These are phyloP conservation scores for Dermatemys mawii DNA, from an alignment of 2,113 vertebrate species.

Conservation along the genomic window DNA sequence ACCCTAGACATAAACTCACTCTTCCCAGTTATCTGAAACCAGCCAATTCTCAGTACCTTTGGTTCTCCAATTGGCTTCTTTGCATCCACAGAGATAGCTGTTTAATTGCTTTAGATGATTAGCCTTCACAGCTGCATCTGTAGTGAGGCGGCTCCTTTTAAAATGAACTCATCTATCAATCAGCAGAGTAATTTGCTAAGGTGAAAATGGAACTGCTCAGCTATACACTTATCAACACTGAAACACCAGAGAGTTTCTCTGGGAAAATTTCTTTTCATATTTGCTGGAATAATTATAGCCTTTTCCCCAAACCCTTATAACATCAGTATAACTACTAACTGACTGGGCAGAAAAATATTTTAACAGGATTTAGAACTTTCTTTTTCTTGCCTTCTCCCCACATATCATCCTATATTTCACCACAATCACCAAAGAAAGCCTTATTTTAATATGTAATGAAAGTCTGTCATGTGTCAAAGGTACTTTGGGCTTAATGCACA, in stretches of 20 bases:
- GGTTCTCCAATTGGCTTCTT: conserved; percentile 50
- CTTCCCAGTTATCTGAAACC: conserved; percentile 59
- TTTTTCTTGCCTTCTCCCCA: not conserved
- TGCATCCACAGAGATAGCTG: conserved; percentile 69
- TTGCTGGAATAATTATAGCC: conserved; percentile 3
- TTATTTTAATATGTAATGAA: not conserved
- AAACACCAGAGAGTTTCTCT: not conserved
- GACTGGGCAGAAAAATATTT: not conserved
- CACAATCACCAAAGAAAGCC: not conserved
- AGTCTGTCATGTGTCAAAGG: not conserved
- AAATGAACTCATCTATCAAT: conserved; percentile 66
- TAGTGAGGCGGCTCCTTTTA: conserved; percentile 34
- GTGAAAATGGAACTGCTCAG: conserved; percentile 51
- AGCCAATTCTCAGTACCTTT: conserved; percentile 36
- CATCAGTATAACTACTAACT: conserved; percentile 6
- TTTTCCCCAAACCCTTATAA: conserved; percentile 8
- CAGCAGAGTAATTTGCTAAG: conserved; percentile 55
- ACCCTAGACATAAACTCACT: conserved; percentile 38
- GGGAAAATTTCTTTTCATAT: conserved; percentile 23
- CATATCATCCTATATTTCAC: not conserved
- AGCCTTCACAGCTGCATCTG: conserved; percentile 70
- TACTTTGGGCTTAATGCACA: not conserved
- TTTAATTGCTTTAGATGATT: conserved; percentile 75
- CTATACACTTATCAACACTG: conserved; percentile 41
- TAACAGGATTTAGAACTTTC: not conserved